Percentiles rank a stretch among this genome's conserved stretches.
Conservation (phyloP, 2,888 invertebrate species). For the Clunio marinus region DNA sequence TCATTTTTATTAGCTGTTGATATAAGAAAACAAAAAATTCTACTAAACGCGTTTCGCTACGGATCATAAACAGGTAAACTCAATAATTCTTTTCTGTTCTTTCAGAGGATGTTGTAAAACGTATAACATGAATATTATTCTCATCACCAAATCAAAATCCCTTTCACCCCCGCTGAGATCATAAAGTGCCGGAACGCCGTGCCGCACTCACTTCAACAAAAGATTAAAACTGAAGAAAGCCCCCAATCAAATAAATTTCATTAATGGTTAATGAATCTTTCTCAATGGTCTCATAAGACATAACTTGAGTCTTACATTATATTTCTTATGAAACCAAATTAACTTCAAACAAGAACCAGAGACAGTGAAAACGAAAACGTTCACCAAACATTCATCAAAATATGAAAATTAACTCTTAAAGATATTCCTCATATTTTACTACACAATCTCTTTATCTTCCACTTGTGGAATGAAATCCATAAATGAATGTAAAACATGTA, state of each 20-base stretch:
- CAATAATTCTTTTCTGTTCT: not conserved
- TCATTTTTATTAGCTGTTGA: slow-evolving; percentile 32
- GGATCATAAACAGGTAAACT: not conserved
- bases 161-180: not conserved
- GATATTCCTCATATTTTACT: no score
- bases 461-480: no score
- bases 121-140: not conserved
- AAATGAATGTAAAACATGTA: no score
- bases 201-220: not conserved
- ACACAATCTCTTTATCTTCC: no score
- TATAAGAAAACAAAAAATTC: not conserved
- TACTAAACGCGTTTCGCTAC: not conserved
- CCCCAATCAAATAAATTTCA: slow-evolving; percentile 29
- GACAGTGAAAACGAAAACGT: no score
- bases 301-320: no score
- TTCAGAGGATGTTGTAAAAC: not conserved
- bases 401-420: no score
- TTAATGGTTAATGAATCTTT: slow-evolving; percentile 34
- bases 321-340: no score
- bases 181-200: not conserved
- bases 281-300: no score
- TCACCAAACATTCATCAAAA: no score
- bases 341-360: no score
- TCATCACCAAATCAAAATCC: not conserved
- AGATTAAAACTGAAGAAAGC: not conserved